These are phyloP conservation scores for Cydia strobilella DNA, from an alignment of 1,140 invertebrate species.

Conservation along the genomic window DNA sequence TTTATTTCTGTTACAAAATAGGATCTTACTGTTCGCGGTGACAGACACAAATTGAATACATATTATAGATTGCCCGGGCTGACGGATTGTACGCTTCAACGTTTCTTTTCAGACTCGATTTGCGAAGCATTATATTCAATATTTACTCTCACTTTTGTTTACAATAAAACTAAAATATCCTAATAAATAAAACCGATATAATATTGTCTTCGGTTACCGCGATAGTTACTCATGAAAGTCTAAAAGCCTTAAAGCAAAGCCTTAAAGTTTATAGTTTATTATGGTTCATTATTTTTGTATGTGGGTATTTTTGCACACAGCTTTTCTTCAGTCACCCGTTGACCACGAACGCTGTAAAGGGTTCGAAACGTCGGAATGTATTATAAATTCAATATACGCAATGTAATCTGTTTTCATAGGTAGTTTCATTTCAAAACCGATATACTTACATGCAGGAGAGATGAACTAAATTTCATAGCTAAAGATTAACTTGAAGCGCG, in stretches of 20 bases:
- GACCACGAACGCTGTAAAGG: no score
- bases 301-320: no score
- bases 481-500: not conserved
- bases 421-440: no score
- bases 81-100: conserved; percentile 31
- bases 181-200: not conserved
- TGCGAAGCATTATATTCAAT: conserved; percentile 1
- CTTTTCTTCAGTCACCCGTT: no score
- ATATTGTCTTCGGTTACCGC: no score
- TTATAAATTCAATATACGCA: no score
- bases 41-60: conserved; percentile 48
- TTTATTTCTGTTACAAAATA: conserved; percentile 47
- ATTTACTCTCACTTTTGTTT: not conserved
- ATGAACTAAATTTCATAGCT: not conserved
- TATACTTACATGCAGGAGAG: not conserved
- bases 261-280: no score
- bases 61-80: conserved; percentile 37
- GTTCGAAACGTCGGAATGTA: no score
- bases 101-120: conserved; percentile 21
- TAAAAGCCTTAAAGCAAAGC: no score
- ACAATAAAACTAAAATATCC: not conserved
- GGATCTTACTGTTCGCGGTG: conserved; percentile 42
- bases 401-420: no score
- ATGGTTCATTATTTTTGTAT: no score
- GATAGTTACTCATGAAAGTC: no score